Conservation (phyloP, 2,888 invertebrate species). For the Horisme vitalbata region DNA sequence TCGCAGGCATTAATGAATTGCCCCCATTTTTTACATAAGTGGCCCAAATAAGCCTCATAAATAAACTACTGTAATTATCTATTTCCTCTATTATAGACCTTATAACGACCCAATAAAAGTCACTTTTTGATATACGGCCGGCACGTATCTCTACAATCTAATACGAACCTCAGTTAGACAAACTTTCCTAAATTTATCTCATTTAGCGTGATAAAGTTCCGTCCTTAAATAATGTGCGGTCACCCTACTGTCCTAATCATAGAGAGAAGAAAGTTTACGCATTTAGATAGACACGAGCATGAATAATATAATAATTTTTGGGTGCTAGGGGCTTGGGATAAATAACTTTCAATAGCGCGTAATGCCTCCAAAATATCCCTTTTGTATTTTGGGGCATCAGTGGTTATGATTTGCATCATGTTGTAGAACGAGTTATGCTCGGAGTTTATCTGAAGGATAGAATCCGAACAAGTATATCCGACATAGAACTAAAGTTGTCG, state of each 20-base stretch:
- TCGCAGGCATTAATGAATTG: no score
- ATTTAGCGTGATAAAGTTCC: conserved; percentile 24
- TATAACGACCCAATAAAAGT: conserved; percentile 8
- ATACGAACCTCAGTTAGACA: conserved; percentile 19
- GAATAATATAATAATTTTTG: background rate
- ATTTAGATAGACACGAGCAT: background rate
- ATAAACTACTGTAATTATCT: conserved; percentile 1
- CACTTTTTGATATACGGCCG: conserved; percentile 14
- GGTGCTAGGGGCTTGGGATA: background rate
- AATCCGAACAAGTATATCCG: no score
- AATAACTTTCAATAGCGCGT: no score
- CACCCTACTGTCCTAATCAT: conserved; percentile 13
- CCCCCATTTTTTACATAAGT: no score
- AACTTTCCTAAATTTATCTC: conserved; percentile 22
- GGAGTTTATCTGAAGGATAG: no score
- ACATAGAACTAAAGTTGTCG: no score
- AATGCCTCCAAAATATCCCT: no score
- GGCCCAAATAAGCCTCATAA: no score
- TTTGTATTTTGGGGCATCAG: no score
- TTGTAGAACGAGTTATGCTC: no score
- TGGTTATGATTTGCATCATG: no score
- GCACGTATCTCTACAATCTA: conserved; percentile 10
- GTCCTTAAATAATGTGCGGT: conserved; percentile 20
- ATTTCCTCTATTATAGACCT: conserved; percentile 4
- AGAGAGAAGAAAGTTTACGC: background rate